Percentiles rank a stretch among this genome's conserved stretches.
These are phyloP conservation scores for Lasioglossum albipes DNA, from an alignment of 1,140 invertebrate genomes.

Conservation along the genomic window DNA sequence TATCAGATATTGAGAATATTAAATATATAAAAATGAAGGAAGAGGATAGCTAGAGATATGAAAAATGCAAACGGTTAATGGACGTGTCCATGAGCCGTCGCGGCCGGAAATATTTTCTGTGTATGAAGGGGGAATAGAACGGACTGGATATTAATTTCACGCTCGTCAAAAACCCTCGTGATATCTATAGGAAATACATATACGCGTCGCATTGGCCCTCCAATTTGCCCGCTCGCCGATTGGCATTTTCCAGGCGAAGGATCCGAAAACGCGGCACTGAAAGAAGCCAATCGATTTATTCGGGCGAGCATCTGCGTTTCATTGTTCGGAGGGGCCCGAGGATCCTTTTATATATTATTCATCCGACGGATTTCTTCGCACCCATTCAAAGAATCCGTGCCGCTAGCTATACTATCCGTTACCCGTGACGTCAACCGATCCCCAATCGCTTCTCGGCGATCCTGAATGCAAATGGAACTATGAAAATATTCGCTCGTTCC, in stretches of 20 bases:
- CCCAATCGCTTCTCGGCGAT: neutral
- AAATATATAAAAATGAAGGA: too few relatives aligned
- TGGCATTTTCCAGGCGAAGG: neutral
- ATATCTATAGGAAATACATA: too few relatives aligned
- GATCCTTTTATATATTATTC: slow-evolving; percentile 7
- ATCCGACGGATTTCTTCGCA: slow-evolving; percentile 12
- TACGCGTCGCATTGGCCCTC: neutral
- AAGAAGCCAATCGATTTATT: slow-evolving; percentile 18
- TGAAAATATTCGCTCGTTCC: too few relatives aligned
- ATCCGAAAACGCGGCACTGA: neutral
- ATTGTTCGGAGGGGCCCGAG: slow-evolving; percentile 15
- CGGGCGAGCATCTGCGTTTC: slow-evolving; percentile 11
- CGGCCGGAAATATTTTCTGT: too few relatives aligned
- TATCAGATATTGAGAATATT: too few relatives aligned
- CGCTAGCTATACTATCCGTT: neutral
- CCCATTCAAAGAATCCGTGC: neutral
- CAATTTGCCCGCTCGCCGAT: neutral
- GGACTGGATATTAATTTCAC: neutral
- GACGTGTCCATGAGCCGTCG: too few relatives aligned
- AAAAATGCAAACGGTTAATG: too few relatives aligned
- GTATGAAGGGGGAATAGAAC: too few relatives aligned
- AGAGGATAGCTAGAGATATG: too few relatives aligned
- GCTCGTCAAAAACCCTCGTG: neutral
- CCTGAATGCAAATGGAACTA: too few relatives aligned
- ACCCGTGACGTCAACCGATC: neutral